Evolutionary conservation across 2,797 vertebrate genomes (phyloP).

Genomic region (Macrochelys suwanniensis): DNA sequence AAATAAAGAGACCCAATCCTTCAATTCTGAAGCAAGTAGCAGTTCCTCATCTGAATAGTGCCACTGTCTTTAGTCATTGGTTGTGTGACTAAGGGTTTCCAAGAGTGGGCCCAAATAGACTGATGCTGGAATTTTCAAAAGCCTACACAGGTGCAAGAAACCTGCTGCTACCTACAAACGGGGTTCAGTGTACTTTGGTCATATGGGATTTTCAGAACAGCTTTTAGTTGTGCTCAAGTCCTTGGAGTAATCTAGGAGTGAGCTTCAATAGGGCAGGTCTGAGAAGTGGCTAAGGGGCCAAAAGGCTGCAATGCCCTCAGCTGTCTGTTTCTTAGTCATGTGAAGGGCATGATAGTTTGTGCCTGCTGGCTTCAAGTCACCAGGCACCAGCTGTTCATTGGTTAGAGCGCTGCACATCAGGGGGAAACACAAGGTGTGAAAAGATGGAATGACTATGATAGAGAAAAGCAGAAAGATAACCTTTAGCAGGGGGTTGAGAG

Average conservation of each 20-base stretch:
- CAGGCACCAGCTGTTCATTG: too few relatives aligned
- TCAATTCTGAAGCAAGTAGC: neutral
- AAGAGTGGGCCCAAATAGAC: neutral
- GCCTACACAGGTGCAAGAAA: neutral
- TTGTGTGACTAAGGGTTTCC: neutral
- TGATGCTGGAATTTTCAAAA: neutral
- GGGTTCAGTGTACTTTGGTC: neutral
- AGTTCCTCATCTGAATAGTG: neutral
- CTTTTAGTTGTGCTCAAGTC: neutral
- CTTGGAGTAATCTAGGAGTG: fast-evolving
- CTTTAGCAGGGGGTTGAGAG: too few relatives aligned
- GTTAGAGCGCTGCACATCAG: fast-evolving
- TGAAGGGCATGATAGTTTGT: too few relatives aligned
- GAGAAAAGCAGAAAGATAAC: too few relatives aligned
- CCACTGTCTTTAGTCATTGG: neutral
- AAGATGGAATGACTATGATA: neutral
- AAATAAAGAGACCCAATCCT: neutral
- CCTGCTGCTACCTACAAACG: fast-evolving
- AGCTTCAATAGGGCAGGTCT: neutral
- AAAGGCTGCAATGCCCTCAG: neutral
- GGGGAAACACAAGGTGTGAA: neutral
- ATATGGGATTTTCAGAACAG: neutral
- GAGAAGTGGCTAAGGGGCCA: neutral
- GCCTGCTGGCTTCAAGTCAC: too few relatives aligned
- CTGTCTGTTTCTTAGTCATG: neutral